A percentile compares a stretch with the other conserved stretches of the same genome.
Conservation (phyloP, 1,140 invertebrate genomes). For the Antheraea pernyi region DNA sequence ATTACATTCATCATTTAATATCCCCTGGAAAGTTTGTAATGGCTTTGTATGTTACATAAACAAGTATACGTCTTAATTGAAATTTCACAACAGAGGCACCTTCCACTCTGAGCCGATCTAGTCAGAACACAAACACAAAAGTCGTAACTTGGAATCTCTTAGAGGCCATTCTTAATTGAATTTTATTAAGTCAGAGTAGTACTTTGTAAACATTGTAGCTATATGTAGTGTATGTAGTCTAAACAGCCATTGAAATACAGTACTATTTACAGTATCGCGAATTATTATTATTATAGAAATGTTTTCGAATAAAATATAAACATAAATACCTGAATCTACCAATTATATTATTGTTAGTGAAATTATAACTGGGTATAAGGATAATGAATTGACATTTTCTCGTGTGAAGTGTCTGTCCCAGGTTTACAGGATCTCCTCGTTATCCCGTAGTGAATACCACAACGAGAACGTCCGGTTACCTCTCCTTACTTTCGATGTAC, state of each 20-base stretch:
- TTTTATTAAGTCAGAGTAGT: neutral
- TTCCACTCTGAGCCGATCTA: neutral
- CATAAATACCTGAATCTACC: too few relatives aligned
- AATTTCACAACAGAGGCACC: neutral
- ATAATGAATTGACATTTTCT: too few relatives aligned
- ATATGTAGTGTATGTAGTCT: too few relatives aligned
- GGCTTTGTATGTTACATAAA: neutral
- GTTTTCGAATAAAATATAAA: too few relatives aligned
- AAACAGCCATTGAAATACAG: too few relatives aligned
- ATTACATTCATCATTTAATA: neutral
- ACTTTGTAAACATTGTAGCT: neutral
- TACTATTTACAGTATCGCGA: too few relatives aligned
- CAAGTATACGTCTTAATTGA: neutral
- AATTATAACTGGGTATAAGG: too few relatives aligned
- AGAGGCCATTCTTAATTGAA: neutral
- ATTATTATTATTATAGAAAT: too few relatives aligned
- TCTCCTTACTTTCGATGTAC: constrained; percentile 9
- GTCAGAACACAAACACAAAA: neutral
- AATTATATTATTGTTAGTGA: too few relatives aligned
- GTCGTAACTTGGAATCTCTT: neutral
- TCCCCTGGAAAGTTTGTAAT: neutral
- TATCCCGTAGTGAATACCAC: constrained; percentile 16
- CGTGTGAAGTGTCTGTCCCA: constrained; percentile 2
- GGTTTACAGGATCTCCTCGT: constrained; percentile 16
- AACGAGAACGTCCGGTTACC: constrained; percentile 13